These are phyloP conservation scores for Zelleria hepariella DNA, from an alignment of 2,888 invertebrate species.

Conservation along the genomic window DNA sequence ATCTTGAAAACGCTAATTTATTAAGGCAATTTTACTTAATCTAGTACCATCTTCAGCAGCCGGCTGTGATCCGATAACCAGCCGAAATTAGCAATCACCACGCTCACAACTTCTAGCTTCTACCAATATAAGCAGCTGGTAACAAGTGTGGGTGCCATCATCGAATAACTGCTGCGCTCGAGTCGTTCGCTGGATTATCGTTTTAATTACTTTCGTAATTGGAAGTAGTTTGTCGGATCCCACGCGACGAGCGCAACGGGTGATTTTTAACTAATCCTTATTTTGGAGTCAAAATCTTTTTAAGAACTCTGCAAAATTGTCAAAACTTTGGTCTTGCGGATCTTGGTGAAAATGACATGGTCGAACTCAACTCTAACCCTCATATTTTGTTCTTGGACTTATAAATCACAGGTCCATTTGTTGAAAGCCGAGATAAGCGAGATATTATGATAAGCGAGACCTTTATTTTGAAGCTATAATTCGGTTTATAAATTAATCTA, in stretches of 20 bases:
- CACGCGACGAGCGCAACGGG: neutral
- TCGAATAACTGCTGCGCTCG: neutral
- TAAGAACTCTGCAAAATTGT: no score
- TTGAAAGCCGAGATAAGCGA: no score
- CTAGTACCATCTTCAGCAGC: neutral
- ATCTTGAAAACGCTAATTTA: neutral
- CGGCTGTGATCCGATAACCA: neutral
- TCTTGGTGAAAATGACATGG: no score
- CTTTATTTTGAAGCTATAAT: no score
- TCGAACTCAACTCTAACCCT: no score
- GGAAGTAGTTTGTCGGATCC: conserved; percentile 4
- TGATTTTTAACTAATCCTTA: neutral
- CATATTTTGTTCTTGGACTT: no score
- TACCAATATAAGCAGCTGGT: no score
- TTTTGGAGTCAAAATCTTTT: neutral
- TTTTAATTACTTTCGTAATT: conserved; percentile 8
- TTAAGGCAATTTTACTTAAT: neutral
- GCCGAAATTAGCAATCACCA: neutral
- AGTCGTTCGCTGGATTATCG: neutral
- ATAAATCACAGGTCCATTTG: no score
- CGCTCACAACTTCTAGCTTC: neutral
- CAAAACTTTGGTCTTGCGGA: no score
- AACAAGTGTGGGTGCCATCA: neutral
- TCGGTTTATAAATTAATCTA: no score
- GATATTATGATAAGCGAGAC: no score